phyloP scores from a whole-genome alignment of 2,888 invertebrate genomes.

The Meta bourneti region DNA sequence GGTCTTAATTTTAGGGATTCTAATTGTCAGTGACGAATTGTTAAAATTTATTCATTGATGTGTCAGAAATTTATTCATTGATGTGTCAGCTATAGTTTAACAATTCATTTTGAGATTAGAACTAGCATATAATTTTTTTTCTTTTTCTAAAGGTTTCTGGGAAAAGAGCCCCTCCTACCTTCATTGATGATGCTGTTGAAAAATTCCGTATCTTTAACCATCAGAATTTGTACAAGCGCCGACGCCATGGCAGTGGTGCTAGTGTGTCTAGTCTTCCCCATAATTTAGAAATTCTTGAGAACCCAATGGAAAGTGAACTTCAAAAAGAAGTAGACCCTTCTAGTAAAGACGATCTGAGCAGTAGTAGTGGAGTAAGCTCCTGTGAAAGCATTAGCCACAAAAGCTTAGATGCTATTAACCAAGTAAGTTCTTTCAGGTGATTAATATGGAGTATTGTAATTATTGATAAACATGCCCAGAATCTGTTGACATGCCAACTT shows the following conservation, averaged over 20 bases:
- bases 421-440: neutral
- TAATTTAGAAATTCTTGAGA: conserved; percentile 79
- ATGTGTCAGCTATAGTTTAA: too few species aligned
- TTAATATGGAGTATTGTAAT: neutral
- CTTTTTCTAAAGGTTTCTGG: conserved; percentile 83
- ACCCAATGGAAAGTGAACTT: conserved; percentile 80
- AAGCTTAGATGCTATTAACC: conserved; percentile 34
- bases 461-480: neutral
- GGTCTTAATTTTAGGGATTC: too few species aligned
- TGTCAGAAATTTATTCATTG: too few species aligned
- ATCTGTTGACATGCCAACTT: too few species aligned
- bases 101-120: too few species aligned
- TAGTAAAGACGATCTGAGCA: conserved; percentile 25
- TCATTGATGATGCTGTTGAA: conserved; percentile 94
- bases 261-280: conserved; percentile 80
- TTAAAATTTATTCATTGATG: too few species aligned
- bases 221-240: conserved; percentile 77
- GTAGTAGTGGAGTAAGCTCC: conserved; percentile 31
- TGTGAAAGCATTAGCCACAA: conserved; percentile 47
- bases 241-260: conserved; percentile 80
- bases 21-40: too few species aligned
- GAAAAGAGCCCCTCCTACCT: conserved; percentile 91
- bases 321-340: conserved; percentile 74
- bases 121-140: neutral
- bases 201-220: conserved; percentile 81